phyloP scores from a whole-genome alignment of 30 jellyfish, hydroid and myxozoan species.

The Morbakka virulenta region DNA sequence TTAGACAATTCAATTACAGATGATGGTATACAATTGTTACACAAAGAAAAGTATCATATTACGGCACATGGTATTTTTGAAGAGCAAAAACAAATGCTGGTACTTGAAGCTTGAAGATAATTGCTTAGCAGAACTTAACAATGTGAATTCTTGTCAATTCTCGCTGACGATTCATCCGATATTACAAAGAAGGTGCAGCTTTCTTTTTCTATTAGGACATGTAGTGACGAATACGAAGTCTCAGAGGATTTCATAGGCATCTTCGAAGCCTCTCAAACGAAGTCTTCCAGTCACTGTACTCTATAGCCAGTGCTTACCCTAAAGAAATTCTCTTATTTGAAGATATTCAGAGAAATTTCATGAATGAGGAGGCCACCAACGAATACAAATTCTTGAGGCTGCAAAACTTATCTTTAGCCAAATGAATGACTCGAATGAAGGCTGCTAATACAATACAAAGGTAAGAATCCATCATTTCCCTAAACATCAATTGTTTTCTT shows the following conservation, averaged over 20 bases:
- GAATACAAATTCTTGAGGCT: constrained; percentile 11
- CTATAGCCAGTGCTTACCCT: background rate
- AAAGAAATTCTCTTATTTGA: background rate
- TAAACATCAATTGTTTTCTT: background rate
- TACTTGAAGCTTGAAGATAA: constrained; percentile 28
- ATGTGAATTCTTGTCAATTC: background rate
- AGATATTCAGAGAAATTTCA: constrained; percentile 13
- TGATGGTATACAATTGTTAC: constrained; percentile 23
- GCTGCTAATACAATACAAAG: constrained; percentile 2
- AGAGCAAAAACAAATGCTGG: constrained; percentile 45
- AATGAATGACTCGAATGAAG: background rate
- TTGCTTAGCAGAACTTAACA: constrained; percentile 12
- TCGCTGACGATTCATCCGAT: background rate
- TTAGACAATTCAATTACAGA: constrained; percentile 45
- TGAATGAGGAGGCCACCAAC: constrained; percentile 9
- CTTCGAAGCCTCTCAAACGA: constrained; percentile 17
- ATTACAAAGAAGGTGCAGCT: background rate
- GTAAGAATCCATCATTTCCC: background rate
- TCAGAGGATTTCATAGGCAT: constrained; percentile 42
- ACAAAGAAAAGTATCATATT: constrained; percentile 33
- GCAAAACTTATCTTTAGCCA: background rate
- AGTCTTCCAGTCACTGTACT: background rate
- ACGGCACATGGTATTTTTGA: constrained; percentile 44
- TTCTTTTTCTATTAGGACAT: background rate
- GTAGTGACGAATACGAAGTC: constrained; percentile 4